Percentiles rank a stretch among this genome's conserved stretches.
These are phyloP conservation scores for Orcinus orca DNA, from an alignment of 2,113 vertebrate genomes.

Conservation along the genomic window DNA sequence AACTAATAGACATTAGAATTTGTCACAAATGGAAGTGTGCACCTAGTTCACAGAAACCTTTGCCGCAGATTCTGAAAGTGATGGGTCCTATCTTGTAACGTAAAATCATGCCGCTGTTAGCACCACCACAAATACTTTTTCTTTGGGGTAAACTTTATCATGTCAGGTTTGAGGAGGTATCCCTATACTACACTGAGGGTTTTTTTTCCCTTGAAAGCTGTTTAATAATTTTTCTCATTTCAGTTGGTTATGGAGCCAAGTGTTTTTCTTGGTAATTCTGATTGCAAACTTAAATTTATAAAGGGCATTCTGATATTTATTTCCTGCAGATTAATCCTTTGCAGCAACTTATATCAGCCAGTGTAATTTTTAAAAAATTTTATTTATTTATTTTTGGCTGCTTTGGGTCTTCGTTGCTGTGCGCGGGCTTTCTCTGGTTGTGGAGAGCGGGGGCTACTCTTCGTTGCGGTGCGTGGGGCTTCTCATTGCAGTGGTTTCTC, in stretches of 20 bases:
- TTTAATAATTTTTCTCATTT: conserved; percentile 36
- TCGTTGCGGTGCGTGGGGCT: no score
- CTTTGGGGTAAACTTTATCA: neutral
- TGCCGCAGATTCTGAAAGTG: neutral
- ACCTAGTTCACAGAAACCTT: neutral
- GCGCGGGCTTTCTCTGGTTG: no score
- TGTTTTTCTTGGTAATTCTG: neutral
- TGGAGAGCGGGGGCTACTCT: no score
- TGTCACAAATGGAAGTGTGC: neutral
- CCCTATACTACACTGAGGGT: neutral
- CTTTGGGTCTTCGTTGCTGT: no score
- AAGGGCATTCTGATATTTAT: neutral
- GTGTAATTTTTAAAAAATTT: neutral
- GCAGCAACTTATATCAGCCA: neutral
- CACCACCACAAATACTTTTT: neutral
- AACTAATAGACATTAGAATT: neutral
- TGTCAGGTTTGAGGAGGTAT: neutral
- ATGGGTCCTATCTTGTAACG: neutral
- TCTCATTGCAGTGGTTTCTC: no score
- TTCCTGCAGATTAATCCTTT: conserved; percentile 6
- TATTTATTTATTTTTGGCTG: neutral
- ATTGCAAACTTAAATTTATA: conserved; percentile 35
- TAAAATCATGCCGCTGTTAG: neutral
- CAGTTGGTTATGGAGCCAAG: neutral
- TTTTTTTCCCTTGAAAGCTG: neutral